Conservation (phyloP, 2,888 invertebrate species). For the Quadroppia sp. region DNA sequence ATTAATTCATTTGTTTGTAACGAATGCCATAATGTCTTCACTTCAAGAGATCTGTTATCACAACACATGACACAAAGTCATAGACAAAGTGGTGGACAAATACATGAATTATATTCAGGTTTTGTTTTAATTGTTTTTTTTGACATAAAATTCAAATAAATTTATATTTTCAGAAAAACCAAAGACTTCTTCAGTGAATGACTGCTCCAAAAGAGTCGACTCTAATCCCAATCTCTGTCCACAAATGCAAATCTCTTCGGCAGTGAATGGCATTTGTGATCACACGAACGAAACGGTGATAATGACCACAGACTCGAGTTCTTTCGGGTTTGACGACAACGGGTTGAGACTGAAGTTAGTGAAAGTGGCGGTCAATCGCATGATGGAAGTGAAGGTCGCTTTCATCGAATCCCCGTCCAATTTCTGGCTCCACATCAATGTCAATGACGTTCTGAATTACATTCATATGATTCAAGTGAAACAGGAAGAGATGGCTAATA, state of each 20-base stretch:
- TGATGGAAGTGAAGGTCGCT: background rate
- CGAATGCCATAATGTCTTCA: too few species aligned
- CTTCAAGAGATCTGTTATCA: too few species aligned
- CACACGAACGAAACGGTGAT: background rate
- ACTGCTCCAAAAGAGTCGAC: background rate
- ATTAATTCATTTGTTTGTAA: too few species aligned
- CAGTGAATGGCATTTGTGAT: background rate
- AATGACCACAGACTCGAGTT: background rate
- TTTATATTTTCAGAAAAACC: too few species aligned
- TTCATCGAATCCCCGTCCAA: background rate
- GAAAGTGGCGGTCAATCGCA: background rate
- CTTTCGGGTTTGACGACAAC: background rate
- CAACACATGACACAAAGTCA: too few species aligned
- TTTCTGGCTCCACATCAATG: conserved; percentile 5
- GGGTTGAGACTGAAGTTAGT: background rate
- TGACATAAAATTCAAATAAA: too few species aligned
- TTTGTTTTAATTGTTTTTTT: too few species aligned
- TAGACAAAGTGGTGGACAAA: too few species aligned
- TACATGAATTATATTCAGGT: too few species aligned
- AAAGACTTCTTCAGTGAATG: too few species aligned
- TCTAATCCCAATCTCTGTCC: background rate
- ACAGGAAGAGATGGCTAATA: background rate
- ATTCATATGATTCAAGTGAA: conserved; percentile 7
- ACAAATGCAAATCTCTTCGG: conserved; percentile 6
- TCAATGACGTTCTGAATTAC: background rate